Conservation (phyloP, 2,113 vertebrate species). For the Plectropomus leopardus region DNA sequence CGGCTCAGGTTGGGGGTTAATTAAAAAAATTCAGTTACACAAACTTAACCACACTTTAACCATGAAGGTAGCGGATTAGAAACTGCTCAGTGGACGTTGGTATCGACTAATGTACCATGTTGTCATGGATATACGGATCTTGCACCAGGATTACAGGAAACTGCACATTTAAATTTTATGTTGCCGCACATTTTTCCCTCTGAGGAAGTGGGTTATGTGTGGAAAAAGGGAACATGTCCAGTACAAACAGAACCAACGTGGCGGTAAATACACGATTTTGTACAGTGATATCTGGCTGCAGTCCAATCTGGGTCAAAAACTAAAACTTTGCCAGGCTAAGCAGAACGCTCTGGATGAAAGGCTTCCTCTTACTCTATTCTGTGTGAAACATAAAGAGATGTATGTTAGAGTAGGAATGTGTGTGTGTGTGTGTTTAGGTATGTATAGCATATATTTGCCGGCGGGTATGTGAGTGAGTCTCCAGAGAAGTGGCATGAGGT, state of each 20-base stretch:
- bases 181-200: neutral
- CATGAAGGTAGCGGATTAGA: neutral
- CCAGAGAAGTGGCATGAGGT: conserved; percentile 25
- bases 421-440: neutral
- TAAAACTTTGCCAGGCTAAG: conserved; percentile 6
- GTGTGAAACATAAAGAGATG: neutral
- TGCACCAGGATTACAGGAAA: neutral
- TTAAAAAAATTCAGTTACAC: no score
- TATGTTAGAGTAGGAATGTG: neutral
- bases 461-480: conserved; percentile 23
- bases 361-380: neutral
- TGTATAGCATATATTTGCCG: neutral
- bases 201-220: conserved; percentile 1
- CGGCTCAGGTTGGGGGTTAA: no score
- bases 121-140: neutral
- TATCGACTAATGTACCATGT: neutral
- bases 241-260: neutral
- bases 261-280: neutral
- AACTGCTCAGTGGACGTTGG: neutral
- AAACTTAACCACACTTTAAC: no score
- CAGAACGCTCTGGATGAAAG: neutral
- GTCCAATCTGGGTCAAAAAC: conserved; percentile 22
- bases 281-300: neutral
- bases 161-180: neutral
- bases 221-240: conserved; percentile 21